These are phyloP conservation scores for Spialia ferax DNA, from an alignment of 2,888 invertebrate genomes.

Conservation along the genomic window DNA sequence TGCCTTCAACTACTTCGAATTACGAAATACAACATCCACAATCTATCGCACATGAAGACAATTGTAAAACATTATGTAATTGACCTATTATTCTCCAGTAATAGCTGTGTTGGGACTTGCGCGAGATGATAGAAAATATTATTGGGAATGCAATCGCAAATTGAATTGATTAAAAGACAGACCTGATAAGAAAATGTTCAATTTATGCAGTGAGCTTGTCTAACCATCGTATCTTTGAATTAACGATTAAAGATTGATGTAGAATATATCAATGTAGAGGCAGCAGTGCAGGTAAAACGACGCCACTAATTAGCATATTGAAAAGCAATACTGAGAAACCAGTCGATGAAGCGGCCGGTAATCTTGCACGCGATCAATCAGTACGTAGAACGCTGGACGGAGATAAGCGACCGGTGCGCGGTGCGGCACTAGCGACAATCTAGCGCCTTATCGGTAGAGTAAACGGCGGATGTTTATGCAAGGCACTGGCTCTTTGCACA, in stretches of 20 bases:
- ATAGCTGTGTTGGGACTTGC: no score
- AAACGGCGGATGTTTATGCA: slow-evolving; percentile 75
- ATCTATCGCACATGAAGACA: neutral
- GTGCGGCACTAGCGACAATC: slow-evolving; percentile 50
- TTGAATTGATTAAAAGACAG: neutral
- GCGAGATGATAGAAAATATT: neutral
- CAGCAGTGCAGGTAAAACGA: slow-evolving; percentile 31
- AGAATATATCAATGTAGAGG: slow-evolving; percentile 35
- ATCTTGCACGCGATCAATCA: slow-evolving; percentile 48
- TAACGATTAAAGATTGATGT: slow-evolving; percentile 31
- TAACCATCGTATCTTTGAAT: slow-evolving; percentile 23
- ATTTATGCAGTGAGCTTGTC: slow-evolving; percentile 15
- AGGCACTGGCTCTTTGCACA: slow-evolving; percentile 56
- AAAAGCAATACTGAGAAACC: slow-evolving; percentile 42
- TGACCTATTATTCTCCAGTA: neutral
- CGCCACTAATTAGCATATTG: slow-evolving; percentile 42
- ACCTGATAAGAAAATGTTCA: slow-evolving; percentile 1
- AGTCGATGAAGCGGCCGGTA: slow-evolving; percentile 40
- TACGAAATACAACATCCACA: slow-evolving; percentile 5
- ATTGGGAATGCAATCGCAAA: neutral
- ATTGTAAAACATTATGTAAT: neutral
- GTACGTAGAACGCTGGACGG: slow-evolving; percentile 51
- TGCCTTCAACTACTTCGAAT: neutral
- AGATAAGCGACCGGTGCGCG: slow-evolving; percentile 56
- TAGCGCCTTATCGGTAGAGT: slow-evolving; percentile 64